A percentile compares a stretch with the other conserved stretches of the same genome.
Conservation (phyloP, 2,113 vertebrate species). For the Myxocyprinus asiaticus region DNA sequence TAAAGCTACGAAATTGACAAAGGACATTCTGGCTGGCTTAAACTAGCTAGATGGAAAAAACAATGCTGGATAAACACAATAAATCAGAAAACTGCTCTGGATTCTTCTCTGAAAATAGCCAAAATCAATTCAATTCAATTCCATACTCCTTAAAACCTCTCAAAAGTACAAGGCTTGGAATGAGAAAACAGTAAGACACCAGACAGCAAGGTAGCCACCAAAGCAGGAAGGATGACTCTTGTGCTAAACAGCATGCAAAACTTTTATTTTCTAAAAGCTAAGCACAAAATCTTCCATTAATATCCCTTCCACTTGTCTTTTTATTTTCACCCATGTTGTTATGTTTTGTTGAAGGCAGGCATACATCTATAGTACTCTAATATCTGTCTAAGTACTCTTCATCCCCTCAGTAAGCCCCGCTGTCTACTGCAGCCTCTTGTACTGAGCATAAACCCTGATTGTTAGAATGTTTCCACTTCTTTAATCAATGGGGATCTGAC, state of each 20-base stretch:
- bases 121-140: slow-evolving; percentile 18
- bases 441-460: slow-evolving; percentile 68
- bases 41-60: neutral
- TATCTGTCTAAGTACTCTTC: slow-evolving; percentile 48
- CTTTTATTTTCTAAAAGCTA: slow-evolving; percentile 3
- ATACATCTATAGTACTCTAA: slow-evolving; percentile 47
- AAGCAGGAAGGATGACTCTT: neutral
- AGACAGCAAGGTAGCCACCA: neutral
- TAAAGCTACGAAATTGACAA: slow-evolving; percentile 35
- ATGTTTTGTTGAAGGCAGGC: slow-evolving; percentile 37
- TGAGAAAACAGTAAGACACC: neutral
- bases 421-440: slow-evolving; percentile 59
- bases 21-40: neutral
- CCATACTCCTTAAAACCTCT: neutral
- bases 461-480: slow-evolving; percentile 73
- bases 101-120: slow-evolving; percentile 10
- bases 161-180: neutral
- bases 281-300: slow-evolving; percentile 1
- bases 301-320: neutral
- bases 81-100: slow-evolving; percentile 15
- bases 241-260: neutral
- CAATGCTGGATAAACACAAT: slow-evolving; percentile 27
- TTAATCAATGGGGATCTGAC: slow-evolving; percentile 75
- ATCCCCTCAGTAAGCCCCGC: slow-evolving; percentile 49
- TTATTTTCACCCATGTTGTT: slow-evolving; percentile 34